phyloP scores from a whole-genome alignment of 2,113 vertebrate genomes.

The Dinomys branickii region DNA sequence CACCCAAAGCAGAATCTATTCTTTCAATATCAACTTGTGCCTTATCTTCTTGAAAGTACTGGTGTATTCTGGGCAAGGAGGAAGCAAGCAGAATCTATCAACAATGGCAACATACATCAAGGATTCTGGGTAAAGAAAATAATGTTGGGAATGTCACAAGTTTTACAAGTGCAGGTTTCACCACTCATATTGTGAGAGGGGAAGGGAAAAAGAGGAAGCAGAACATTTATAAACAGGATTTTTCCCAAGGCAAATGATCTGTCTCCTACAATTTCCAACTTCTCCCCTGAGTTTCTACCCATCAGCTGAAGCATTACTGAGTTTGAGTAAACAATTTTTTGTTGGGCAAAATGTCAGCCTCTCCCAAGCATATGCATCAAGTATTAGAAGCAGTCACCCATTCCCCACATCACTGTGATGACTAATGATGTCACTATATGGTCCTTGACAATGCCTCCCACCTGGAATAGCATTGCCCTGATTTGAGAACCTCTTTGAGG shows the following conservation, averaged over 20 bases:
- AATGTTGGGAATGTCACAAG: neutral
- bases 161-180: neutral
- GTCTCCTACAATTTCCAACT: neutral
- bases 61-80: neutral
- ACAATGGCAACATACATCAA: conserved; percentile 37
- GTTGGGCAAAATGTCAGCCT: neutral
- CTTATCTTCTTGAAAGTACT: conserved; percentile 11
- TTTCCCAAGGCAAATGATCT: conserved; percentile 1
- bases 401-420: neutral
- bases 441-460: neutral
- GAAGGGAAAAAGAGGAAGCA: neutral
- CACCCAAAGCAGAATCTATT: conserved; percentile 60
- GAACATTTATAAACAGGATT: neutral
- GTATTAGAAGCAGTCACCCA: neutral
- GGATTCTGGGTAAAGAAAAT: neutral
- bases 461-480: neutral
- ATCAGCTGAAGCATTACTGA: neutral
- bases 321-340: neutral
- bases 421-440: neutral
- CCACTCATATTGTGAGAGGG: neutral
- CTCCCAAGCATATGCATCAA: neutral
- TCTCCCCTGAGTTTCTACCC: neutral
- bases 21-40: conserved; percentile 64
- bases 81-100: conserved; percentile 64
- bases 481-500: neutral